Evolutionary conservation across 1,140 invertebrate species (phyloP).

Genomic region (Drosophila rhopaloa): DNA sequence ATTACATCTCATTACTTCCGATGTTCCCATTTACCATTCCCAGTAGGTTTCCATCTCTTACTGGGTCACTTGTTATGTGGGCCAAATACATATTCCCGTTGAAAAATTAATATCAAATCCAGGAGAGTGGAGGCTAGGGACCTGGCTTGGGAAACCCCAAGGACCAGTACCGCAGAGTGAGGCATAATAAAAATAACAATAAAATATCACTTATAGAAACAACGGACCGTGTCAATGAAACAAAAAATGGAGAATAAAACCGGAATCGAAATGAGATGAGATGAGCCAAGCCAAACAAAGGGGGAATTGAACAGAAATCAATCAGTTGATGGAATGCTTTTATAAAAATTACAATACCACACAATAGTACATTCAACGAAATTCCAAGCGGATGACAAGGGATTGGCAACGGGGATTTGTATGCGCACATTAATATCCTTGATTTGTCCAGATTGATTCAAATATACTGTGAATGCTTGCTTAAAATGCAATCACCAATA

Average conservation of each 20-base stretch:
- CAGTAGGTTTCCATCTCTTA: background rate
- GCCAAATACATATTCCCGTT: constrained; percentile 1
- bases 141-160: constrained; percentile 8
- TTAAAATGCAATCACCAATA: constrained; percentile 9
- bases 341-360: constrained; percentile 66
- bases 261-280: constrained; percentile 4
- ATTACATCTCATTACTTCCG: constrained; percentile 2
- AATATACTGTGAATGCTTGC: background rate
- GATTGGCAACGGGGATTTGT: background rate
- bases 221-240: constrained; percentile 31
- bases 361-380: constrained; percentile 1
- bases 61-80: constrained; percentile 37
- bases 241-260: constrained; percentile 32
- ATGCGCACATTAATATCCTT: constrained; percentile 27
- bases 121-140: constrained; percentile 20
- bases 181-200: constrained; percentile 37
- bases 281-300: constrained; percentile 21
- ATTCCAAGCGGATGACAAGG: background rate
- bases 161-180: constrained; percentile 1
- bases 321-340: constrained; percentile 78
- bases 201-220: constrained; percentile 46
- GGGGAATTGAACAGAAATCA: constrained; percentile 44
- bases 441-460: constrained; percentile 7
- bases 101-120: constrained; percentile 22
- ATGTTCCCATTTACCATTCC: background rate